Conservation (phyloP, 2,797 vertebrate species). For the Hoplostethus atlanticus region DNA sequence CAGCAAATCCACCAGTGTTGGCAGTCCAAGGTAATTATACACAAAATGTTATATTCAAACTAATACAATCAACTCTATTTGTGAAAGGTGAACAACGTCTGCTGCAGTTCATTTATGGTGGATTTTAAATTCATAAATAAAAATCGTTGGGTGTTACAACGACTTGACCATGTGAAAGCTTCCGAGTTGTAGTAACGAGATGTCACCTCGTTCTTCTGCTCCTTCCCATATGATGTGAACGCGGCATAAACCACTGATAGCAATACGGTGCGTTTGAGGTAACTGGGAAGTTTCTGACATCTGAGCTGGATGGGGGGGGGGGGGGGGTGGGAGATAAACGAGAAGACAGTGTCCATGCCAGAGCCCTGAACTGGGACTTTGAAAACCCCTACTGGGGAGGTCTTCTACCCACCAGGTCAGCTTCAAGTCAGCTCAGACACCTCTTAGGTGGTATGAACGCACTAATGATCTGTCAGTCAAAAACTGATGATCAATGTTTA, state of each 20-base stretch:
- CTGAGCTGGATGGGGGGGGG: slow-evolving; percentile 15
- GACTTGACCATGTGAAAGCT: too few relatives aligned
- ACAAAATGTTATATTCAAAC: too few relatives aligned
- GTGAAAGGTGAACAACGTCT: too few relatives aligned
- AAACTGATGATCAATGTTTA: not conserved
- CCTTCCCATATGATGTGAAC: slow-evolving; percentile 44
- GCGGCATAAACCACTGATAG: slow-evolving; percentile 55
- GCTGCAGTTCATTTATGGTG: too few relatives aligned
- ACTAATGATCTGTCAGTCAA: not conserved
- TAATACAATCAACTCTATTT: too few relatives aligned
- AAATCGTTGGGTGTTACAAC: too few relatives aligned
- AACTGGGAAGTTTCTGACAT: slow-evolving; percentile 66
- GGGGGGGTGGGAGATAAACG: not conserved
- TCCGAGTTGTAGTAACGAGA: slow-evolving; percentile 15
- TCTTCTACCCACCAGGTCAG: too few relatives aligned
- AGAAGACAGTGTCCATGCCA: slow-evolving; percentile 36
- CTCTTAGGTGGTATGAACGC: not conserved
- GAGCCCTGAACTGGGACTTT: slow-evolving; percentile 15
- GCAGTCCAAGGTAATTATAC: too few relatives aligned
- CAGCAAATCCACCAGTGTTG: too few relatives aligned
- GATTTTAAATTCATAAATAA: too few relatives aligned
- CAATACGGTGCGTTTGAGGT: slow-evolving; percentile 69
- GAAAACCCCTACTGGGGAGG: slow-evolving; percentile 7
- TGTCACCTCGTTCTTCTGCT: slow-evolving; percentile 12
- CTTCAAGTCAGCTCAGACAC: slow-evolving; percentile 30